Evolutionary conservation across 2,888 invertebrate species (phyloP).

Genomic region (Himalopsyche japonica): DNA sequence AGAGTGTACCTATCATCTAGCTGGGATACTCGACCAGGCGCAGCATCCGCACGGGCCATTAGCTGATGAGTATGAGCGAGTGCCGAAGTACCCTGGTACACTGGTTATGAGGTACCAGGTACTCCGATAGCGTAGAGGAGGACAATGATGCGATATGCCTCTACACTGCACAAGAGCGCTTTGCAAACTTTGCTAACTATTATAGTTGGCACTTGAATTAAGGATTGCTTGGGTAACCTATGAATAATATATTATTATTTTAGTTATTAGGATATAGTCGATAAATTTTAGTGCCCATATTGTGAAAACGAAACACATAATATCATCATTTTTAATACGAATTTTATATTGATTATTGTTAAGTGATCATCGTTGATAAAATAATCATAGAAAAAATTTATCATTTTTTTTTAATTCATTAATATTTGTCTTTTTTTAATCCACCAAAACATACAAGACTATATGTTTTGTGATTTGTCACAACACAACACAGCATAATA

Average conservation of each 20-base stretch:
- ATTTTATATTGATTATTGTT: too few relatives aligned
- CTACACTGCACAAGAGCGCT: neutral
- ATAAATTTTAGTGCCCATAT: too few relatives aligned
- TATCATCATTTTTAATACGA: too few relatives aligned
- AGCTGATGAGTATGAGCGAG: constrained; percentile 61
- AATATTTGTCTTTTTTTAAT: too few relatives aligned
- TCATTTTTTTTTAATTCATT: too few relatives aligned
- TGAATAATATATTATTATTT: neutral
- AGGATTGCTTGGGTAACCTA: neutral
- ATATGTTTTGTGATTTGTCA: too few relatives aligned
- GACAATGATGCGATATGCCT: neutral
- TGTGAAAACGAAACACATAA: too few relatives aligned
- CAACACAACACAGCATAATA: too few relatives aligned
- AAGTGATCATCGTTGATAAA: too few relatives aligned
- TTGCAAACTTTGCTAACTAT: neutral
- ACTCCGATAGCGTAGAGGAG: neutral
- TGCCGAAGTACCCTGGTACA: neutral
- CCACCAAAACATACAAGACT: too few relatives aligned
- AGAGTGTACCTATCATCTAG: neutral
- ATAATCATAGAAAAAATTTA: too few relatives aligned
- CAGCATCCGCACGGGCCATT: constrained; percentile 59
- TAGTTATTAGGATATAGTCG: too few relatives aligned
- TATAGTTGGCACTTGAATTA: neutral
- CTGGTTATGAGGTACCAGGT: neutral
- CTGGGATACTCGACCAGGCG: neutral